phyloP scores from a whole-genome alignment of 1,140 invertebrate species.

The Halesus radiatus region DNA sequence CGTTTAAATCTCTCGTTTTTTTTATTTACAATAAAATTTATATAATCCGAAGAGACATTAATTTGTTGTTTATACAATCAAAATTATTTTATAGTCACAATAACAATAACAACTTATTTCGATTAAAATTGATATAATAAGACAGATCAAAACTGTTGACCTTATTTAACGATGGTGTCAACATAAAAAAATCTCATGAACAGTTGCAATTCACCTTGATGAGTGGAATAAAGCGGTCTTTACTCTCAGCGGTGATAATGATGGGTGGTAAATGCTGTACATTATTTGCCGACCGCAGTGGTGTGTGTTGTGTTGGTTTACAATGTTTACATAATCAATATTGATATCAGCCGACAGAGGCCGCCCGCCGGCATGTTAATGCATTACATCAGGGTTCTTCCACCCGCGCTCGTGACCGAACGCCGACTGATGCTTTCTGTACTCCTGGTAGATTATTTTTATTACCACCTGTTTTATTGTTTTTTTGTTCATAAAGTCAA shows the following conservation, averaged over 20 bases:
- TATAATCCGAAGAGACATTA: too few species aligned
- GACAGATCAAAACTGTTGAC: too few species aligned
- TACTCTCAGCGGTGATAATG: constrained; percentile 8
- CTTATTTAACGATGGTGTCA: too few species aligned
- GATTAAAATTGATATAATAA: neutral
- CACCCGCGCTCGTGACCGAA: neutral
- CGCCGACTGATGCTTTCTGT: neutral
- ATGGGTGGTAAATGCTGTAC: neutral
- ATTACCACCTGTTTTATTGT: too few species aligned
- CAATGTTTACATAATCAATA: constrained; percentile 14
- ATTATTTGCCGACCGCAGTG: constrained; percentile 6
- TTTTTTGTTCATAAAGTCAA: too few species aligned
- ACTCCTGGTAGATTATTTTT: too few species aligned
- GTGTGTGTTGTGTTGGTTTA: neutral
- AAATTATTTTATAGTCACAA: too few species aligned
- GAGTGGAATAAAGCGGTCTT: neutral
- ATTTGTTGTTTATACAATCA: too few species aligned
- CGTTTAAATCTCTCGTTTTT: neutral
- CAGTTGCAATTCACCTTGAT: neutral
- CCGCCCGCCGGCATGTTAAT: neutral
- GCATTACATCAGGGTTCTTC: neutral
- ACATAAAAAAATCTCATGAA: too few species aligned
- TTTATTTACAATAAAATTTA: neutral
- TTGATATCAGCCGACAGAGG: neutral
- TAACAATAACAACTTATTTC: neutral